Evolutionary conservation across 2,797 vertebrate species (phyloP), one percentile per base, ranked within the genome.

Genomic region (Tolypeutes matacus): DNA sequence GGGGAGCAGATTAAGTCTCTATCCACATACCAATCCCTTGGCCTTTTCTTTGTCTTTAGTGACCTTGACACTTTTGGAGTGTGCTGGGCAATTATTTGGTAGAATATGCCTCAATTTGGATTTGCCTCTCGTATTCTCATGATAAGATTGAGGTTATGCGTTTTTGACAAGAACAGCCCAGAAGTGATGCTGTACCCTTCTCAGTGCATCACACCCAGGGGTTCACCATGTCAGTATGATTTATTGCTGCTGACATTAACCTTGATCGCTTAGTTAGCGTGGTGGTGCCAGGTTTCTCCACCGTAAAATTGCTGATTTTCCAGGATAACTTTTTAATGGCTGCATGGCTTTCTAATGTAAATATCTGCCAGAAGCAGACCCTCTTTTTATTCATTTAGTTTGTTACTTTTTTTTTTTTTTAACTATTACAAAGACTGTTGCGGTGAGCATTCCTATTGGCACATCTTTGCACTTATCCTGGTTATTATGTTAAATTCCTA

Each of bases 401-500:
- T 60, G 39, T 76, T 20, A 36, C 23, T 60, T 88, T 39, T 83
- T 64, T 85, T 64, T 36, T 18, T 20, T 86, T 65, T 53, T 49
- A 17, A 56, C 10, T 34, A n/a, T 85, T 80, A 60, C 56, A 93
- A 11, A 70, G 92, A 80, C 42, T 14, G 5, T 64, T 10, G 7
- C 56, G 2, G 13, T 21, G 51, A 25, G 86, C 49, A 5, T 83
- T 58, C 36, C 18, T 31, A 5, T 14, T 23, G 72, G 42, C 29
- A 56, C 34, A 4, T 85, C 21, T 73, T 72, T 29, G 20, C 31
- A 8, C 13, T 13, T 42, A 34, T 39, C 42, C 58, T 65, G 46
- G 46, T 93, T 76, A 29, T 89, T 92, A 87, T 78, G 72, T 77
- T 73, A 53, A 64, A 58, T 58, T 70, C n/a, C 86, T 82, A 49